Evolutionary conservation across 2,888 invertebrate genomes (phyloP).

Genomic region (Pammene aurita): DNA sequence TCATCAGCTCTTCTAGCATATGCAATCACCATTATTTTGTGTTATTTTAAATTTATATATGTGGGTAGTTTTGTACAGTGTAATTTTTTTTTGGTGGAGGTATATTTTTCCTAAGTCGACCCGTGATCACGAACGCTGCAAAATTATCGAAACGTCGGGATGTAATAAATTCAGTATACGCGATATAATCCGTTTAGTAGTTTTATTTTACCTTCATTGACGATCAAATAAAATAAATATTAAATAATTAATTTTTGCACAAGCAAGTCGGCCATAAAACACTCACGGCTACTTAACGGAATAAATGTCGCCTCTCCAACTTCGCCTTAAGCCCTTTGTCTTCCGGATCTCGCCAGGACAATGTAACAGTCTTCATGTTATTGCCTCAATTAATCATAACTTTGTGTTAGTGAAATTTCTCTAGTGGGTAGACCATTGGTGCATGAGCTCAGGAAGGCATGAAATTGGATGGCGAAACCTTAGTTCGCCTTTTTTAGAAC

Average conservation of each 20-base stretch:
- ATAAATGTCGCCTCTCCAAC: slow-evolving; percentile 41
- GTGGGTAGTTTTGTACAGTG: no score
- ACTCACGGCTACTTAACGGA: slow-evolving; percentile 43
- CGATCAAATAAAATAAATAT: no score
- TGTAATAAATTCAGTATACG: no score
- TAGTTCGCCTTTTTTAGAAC: slow-evolving; percentile 66
- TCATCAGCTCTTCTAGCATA: no score
- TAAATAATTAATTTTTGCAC: not conserved
- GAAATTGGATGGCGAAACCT: slow-evolving; percentile 79
- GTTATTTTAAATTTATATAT: no score
- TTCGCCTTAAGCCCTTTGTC: slow-evolving; percentile 46
- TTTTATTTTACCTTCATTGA: no score
- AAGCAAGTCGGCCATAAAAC: slow-evolving; percentile 17
- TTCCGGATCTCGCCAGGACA: slow-evolving; percentile 55
- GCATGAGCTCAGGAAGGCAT: slow-evolving; percentile 78
- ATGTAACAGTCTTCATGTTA: slow-evolving; percentile 73
- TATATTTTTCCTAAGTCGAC: no score
- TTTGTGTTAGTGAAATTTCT: slow-evolving; percentile 81
- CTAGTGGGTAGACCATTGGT: slow-evolving; percentile 72
- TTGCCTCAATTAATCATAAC: slow-evolving; percentile 82
- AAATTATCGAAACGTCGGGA: no score
- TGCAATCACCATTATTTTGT: no score
- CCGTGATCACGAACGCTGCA: no score
- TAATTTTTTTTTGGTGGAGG: no score
- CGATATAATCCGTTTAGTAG: no score